These are phyloP conservation scores for Coregonus ussuriensis DNA, from an alignment of 2,797 vertebrate species.

Conservation along the genomic window DNA sequence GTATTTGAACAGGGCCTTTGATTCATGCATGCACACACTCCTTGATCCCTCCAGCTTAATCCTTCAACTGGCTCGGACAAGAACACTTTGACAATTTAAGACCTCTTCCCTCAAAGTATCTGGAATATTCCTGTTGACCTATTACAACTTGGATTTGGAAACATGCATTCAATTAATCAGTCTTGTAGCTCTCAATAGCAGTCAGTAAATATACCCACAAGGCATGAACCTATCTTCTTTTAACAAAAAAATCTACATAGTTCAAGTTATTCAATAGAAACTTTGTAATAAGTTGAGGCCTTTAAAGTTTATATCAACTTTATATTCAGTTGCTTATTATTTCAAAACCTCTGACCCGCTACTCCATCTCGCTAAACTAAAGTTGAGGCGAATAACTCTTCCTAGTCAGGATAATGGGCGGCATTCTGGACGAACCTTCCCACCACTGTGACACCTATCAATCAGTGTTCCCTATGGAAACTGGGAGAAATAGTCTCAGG, in stretches of 20 bases:
- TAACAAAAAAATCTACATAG: conserved; percentile 17
- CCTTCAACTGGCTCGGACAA: conserved; percentile 78
- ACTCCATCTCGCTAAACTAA: not conserved
- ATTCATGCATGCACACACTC: conserved; percentile 83
- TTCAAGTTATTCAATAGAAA: conserved; percentile 37
- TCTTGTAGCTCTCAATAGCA: conserved; percentile 48
- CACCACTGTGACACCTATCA: conserved; percentile 13
- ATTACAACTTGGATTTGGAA: conserved; percentile 68
- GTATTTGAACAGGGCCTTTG: conserved; percentile 79
- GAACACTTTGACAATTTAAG: conserved; percentile 84
- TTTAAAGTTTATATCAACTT: not conserved
- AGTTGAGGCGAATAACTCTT: not conserved
- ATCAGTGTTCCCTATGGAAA: conserved; percentile 6
- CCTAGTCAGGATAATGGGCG: conserved; percentile 16
- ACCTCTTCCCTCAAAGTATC: conserved; percentile 71
- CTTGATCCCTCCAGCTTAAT: conserved; percentile 77
- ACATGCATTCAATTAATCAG: conserved; percentile 69
- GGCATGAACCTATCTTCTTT: conserved; percentile 37
- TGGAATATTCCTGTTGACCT: conserved; percentile 73
- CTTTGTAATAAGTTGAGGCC: conserved; percentile 36
- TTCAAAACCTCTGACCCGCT: not conserved
- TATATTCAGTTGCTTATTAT: not conserved
- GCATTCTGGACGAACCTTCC: conserved; percentile 9
- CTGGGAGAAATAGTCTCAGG: not conserved
- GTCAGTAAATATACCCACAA: conserved; percentile 44